Evolutionary conservation across 2,888 invertebrate species (phyloP).

Genomic region (Scaptomyza flava): DNA sequence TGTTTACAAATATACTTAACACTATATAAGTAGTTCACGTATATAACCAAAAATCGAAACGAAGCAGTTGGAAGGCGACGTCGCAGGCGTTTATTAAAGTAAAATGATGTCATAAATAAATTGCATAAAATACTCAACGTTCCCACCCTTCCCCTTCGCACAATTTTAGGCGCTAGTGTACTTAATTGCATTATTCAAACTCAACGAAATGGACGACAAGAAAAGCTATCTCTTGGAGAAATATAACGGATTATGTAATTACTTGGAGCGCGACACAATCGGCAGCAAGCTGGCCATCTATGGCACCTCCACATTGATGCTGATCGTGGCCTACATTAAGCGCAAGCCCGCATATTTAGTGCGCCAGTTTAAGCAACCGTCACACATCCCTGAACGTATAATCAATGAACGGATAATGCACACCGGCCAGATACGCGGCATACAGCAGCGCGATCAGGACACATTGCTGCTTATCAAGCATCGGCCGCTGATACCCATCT

Average conservation of each 20-base stretch:
- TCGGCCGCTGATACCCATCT: slow-evolving; percentile 75
- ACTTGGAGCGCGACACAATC: slow-evolving; percentile 77
- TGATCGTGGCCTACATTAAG: slow-evolving; percentile 75
- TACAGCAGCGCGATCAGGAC: slow-evolving; percentile 77
- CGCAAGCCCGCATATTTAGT: slow-evolving; percentile 79
- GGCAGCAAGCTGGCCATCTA: slow-evolving; percentile 76
- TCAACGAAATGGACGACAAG: slow-evolving; percentile 55
- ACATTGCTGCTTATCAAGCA: slow-evolving; percentile 79
- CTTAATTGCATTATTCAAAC: slow-evolving; percentile 46
- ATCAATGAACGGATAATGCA: slow-evolving; percentile 81
- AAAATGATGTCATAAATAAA: slow-evolving; percentile 74
- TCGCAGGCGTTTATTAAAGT: slow-evolving; percentile 51
- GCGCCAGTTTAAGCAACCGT: slow-evolving; percentile 81
- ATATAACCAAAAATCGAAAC: slow-evolving; percentile 38
- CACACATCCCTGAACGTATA: slow-evolving; percentile 79
- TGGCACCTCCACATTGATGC: slow-evolving; percentile 77
- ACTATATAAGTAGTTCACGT: slow-evolving; percentile 30
- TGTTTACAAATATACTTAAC: slow-evolving; percentile 12
- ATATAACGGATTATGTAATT: slow-evolving; percentile 78
- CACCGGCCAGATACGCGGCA: slow-evolving; percentile 72
- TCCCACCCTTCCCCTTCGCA: slow-evolving; percentile 28
- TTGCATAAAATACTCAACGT: slow-evolving; percentile 53
- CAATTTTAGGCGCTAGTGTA: slow-evolving; percentile 54
- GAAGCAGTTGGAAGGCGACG: slow-evolving; percentile 37
- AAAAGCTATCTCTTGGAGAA: slow-evolving; percentile 64